Base-by-base conservation (phyloP, 2,113 vertebrate genomes). In the Pelusios castaneus region DNA sequence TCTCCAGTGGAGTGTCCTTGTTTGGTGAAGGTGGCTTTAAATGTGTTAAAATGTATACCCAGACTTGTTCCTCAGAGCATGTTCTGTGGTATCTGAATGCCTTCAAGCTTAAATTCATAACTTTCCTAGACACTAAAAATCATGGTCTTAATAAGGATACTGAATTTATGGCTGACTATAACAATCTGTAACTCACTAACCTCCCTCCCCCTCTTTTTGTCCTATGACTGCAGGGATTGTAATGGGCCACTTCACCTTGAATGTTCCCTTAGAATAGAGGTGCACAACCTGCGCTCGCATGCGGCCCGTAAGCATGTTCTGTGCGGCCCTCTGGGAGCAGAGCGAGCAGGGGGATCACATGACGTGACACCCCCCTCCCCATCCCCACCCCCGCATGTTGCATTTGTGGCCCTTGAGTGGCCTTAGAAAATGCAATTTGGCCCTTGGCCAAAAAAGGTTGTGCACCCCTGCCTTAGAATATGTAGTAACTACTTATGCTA, bases 141-240 rank as follows among this genome's bases (percentile, higher is more conserved):
- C 31, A 63, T 63, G 60, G 31, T 63, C 60, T 63, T 63, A 63
- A n/a, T 63, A 63, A 63, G 31, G 31, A 63, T 7, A n/a, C 31
- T 63, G 16, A 31, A 63, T 63, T 63, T 63, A 63, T 63, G 31
- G 31, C 16, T 63, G 34, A 63, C 34, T 63, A n/a, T 16, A 63
- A n/a, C 60, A 63, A n/a, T 63, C 31, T 19, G 31, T n/a, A n/a
- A 63, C 14, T 31, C 31, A 63, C 60, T 63, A 63, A 60, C 29
- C 31, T 14, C 4, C 31, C 60, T 3, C 7, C 6, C 60, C 6
- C 16, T 2, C 4, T 7, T 9, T n/a, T 63, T n/a, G 6, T 34
- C 60, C 31, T 63, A 19, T 63, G 60, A 63, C 60, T 63, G 60
- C 60, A 63, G 60, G 31, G 60, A 6, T 63, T 63, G 34, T 63